Evolutionary conservation across 2,888 invertebrate genomes (phyloP), one percentile per base, ranked within the genome.

Genomic region (Sicus ferrugineus): DNA sequence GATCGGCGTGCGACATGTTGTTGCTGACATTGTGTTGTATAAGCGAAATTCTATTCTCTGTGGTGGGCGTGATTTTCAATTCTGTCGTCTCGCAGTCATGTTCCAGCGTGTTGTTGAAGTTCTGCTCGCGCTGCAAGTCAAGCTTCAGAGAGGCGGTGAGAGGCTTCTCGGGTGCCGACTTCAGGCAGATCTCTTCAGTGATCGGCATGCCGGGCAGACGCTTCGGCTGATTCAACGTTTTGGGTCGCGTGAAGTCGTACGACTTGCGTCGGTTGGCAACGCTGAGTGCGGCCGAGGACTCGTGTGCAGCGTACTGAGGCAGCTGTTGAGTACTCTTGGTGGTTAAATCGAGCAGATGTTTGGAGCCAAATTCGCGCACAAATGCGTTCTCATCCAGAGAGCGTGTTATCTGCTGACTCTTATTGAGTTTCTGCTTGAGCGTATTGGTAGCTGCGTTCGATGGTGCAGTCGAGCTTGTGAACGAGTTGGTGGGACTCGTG

Each of bases 371-470:
- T 79, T 91, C 91, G 72, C 90, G 89, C 1, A 90, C 86, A 75
- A 93, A 92, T 14, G 91, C 92, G 74, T 90, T 91, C 77, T 92
- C 92, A 81, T 92, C 92, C 67, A 92, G 81, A 0, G 92, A 92
- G 30, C 91, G 86, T 0, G 92, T 90, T 52, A 85, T 85, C 78
- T 89, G 91, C 66, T 76, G 75, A 0, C 90, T 88, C 73, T 89
- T 88, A 78, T 90, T 90, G 0, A 90, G 86, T 30, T 56, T 67
- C 28, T 46, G 46, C 21, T 79, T 79, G 4, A 78, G 74, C 3
- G 62, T 50, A 31, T 70, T 73, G 14, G 73, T 42, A n/a, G n/a
- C n/a, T 46, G 9, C 68, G 68, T 73, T 70, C 28, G 11, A 16
- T 23, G 64, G 23, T 21, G 42, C 61, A 21, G 42, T 6, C 6